These are phyloP conservation scores for Tachycineta bicolor DNA, from an alignment of 2,113 vertebrate species.

Conservation along the genomic window DNA sequence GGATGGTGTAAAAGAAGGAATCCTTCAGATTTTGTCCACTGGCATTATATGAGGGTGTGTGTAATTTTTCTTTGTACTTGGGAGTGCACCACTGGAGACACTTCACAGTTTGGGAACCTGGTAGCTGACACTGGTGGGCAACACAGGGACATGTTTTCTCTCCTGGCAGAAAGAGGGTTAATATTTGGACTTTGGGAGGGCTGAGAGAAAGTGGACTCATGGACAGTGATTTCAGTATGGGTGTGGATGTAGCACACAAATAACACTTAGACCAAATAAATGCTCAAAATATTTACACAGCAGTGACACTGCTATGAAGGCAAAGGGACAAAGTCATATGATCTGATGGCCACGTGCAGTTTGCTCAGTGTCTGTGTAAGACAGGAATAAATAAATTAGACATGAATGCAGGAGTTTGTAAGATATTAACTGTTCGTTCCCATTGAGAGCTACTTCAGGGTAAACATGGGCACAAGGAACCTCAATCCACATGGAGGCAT, in stretches of 20 bases:
- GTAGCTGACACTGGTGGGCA: not conserved
- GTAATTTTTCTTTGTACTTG: not conserved
- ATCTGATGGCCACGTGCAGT: not conserved
- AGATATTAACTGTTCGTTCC: not conserved
- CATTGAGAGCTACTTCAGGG: not conserved
- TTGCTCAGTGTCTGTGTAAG: not conserved
- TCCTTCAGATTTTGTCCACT: not conserved
- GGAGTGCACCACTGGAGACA: accelerated
- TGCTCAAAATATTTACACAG: not conserved
- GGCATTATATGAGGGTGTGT: not conserved
- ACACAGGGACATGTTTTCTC: not conserved
- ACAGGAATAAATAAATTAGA: not conserved
- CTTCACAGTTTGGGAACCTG: not conserved
- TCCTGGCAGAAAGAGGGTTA: not conserved
- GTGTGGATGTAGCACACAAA: not conserved
- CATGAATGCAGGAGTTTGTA: not conserved
- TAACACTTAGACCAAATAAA: not conserved
- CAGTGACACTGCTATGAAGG: not conserved
- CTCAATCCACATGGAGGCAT: not conserved
- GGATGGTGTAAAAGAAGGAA: not conserved
- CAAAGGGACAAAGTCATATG: not conserved
- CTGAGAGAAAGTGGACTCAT: not conserved
- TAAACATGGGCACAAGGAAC: not conserved
- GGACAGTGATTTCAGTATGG: not conserved
- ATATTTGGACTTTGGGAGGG: not conserved